These are phyloP conservation scores for Onychostruthus taczanowskii DNA, from an alignment of 2,113 vertebrate genomes.

Conservation along the genomic window DNA sequence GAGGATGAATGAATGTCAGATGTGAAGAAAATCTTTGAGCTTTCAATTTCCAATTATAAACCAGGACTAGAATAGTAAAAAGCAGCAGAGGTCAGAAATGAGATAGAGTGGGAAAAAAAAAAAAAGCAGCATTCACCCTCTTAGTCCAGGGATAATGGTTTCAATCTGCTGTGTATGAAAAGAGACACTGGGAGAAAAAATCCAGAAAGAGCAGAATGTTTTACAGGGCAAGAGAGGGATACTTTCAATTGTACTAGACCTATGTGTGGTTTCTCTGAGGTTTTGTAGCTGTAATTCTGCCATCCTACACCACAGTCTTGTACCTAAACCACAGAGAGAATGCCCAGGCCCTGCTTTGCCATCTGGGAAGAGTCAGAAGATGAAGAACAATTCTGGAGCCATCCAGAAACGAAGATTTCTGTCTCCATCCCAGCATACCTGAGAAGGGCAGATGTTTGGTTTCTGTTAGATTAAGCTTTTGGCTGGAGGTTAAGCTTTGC, in stretches of 20 bases:
- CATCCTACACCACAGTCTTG: neutral
- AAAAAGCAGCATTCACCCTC: neutral
- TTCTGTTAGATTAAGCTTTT: constrained; percentile 54
- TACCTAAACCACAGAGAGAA: neutral
- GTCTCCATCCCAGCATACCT: neutral
- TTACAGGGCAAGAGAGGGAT: neutral
- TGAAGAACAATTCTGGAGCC: neutral
- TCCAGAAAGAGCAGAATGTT: constrained; percentile 16
- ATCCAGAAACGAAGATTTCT: neutral
- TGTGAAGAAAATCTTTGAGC: constrained; percentile 8
- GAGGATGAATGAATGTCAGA: constrained; percentile 30
- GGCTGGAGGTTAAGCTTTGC: constrained; percentile 15
- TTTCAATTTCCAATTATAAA: constrained; percentile 30
- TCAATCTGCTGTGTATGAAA: neutral
- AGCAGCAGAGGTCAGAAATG: neutral
- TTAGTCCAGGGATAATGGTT: neutral
- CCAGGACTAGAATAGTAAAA: constrained; percentile 20
- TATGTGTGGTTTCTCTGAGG: neutral
- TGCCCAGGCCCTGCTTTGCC: neutral
- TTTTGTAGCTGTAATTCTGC: constrained; percentile 8
- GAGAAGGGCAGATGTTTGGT: constrained; percentile 6
- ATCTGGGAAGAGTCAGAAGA: neutral
- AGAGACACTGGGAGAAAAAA: neutral
- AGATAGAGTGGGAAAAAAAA: neutral
- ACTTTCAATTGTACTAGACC: neutral